Evolutionary conservation across 2,113 vertebrate species (phyloP), one percentile per base, ranked within the genome.

Genomic region (Alouatta palliata): DNA sequence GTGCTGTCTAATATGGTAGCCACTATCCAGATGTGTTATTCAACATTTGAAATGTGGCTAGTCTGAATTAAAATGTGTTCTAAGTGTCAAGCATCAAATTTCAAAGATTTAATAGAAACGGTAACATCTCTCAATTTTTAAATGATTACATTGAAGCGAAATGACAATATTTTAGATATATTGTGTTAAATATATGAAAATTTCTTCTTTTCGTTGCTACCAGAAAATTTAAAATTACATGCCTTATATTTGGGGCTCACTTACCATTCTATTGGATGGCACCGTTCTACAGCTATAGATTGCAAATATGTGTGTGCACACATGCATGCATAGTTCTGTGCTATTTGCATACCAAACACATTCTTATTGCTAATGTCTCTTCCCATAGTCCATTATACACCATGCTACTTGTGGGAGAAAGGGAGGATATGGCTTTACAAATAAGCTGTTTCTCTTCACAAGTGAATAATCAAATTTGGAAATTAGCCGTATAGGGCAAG

Each of bases 381-480:
- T 92, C 27, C 14, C 19, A 7, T 54, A 86, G 70, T 80, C 84
- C 54, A 20, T 90, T 87, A 49, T 64, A 58, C 10, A 84, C n/a
- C 11, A 10, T 82, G 71, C 81, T 91, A 56, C 81, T 91, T 16
- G 1, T 47, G 35, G 13, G 47, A 68, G n/a, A 32, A 73, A 90
- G 25, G 37, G 52, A 91, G 37, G 16, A 32, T 27, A 37, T 71
- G 68, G 45, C 8, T 85, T 90, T 95, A 79, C 37, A 90, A 77
- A 89, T 70, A 61, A 64, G 19, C 49, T 84, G 77, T 11, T 27
- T 85, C 16, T 35, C 14, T 88, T 40, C 6, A 32, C 49, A 87
- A 79, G 85, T 84, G 27, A 94, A 87, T 90, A 84, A 80, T 87
- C 75, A 87, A 47, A 32, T 94, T 94, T 92, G 54, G 56, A 94